A percentile compares a stretch with the other conserved stretches of the same genome.
phyloP scores from a whole-genome alignment of 2,113 vertebrate species.

The Regulus satrapa region DNA sequence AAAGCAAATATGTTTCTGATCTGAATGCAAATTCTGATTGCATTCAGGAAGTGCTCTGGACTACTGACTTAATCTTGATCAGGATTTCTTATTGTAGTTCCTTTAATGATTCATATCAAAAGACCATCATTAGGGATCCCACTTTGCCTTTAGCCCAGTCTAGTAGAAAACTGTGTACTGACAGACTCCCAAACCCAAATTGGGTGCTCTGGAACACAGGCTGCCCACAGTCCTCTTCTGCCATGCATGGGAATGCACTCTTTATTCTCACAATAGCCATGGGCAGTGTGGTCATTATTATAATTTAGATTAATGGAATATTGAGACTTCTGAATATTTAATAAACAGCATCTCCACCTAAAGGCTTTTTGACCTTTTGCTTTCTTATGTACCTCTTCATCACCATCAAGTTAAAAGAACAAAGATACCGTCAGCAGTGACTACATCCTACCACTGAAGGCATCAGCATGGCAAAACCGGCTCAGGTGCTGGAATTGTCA shows the following conservation, averaged over 20 bases:
- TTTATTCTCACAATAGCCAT: fast-evolving
- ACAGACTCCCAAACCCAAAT: neutral
- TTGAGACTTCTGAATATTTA: neutral
- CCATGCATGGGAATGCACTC: too few relatives aligned
- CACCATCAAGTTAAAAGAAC: neutral
- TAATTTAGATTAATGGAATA: neutral
- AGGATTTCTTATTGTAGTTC: neutral
- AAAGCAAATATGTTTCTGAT: too few relatives aligned
- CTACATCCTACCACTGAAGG: fast-evolving
- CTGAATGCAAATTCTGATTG: too few relatives aligned
- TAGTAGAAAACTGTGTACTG: neutral
- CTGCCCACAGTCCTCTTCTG: neutral
- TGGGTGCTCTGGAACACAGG: neutral
- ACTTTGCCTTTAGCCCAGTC: neutral
- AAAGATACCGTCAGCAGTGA: neutral
- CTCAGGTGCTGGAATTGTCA: neutral
- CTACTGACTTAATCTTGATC: neutral
- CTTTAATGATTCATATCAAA: neutral
- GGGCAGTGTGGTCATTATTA: neutral
- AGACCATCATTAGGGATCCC: neutral
- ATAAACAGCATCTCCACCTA: neutral
- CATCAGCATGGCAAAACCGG: neutral
- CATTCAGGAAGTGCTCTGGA: neutral
- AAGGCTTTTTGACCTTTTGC: neutral
- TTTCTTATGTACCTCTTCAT: neutral